These are phyloP conservation scores for Sycobia sp. DNA, from an alignment of 1,140 invertebrate species.

Conservation along the genomic window DNA sequence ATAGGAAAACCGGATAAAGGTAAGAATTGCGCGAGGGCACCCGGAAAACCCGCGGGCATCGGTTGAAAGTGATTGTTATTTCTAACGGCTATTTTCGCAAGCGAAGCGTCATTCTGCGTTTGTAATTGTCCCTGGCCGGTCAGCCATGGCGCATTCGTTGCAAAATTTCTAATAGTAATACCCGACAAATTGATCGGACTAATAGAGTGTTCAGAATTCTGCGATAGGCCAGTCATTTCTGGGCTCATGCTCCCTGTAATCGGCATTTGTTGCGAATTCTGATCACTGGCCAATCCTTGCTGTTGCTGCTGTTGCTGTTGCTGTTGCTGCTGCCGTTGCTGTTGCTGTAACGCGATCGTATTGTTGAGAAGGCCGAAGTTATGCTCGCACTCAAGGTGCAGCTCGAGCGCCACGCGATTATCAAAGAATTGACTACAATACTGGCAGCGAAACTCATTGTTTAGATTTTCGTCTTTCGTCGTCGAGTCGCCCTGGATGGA, in stretches of 20 bases:
- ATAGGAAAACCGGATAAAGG: conserved; percentile 52
- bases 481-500: conserved; percentile 48
- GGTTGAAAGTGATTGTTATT: conserved; percentile 46
- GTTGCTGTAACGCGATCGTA: conserved; percentile 11
- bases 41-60: conserved; percentile 51
- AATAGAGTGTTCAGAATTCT: conserved; percentile 42
- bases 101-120: conserved; percentile 46
- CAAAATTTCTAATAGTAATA: conserved; percentile 54
- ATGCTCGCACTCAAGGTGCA: conserved; percentile 53
- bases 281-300: conserved; percentile 1
- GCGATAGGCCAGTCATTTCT: conserved; percentile 29
- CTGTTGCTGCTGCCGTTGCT: conserved; percentile 5
- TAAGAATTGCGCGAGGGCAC: conserved; percentile 56
- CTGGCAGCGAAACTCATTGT: conserved; percentile 53
- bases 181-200: conserved; percentile 54
- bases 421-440: conserved; percentile 53
- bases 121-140: conserved; percentile 42
- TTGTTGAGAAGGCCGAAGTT: conserved; percentile 18
- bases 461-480: conserved; percentile 59
- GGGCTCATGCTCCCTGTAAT: conserved; percentile 28
- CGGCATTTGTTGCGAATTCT: conserved; percentile 20
- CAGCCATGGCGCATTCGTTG: conserved; percentile 46
- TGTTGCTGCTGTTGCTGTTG: not conserved
- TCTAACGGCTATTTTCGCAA: conserved; percentile 1
- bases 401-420: conserved; percentile 42